A percentile compares a stretch with the other conserved stretches of the same genome.
Evolutionary conservation across 2,888 invertebrate species (phyloP).

Genomic region (Anaspis maculata): DNA sequence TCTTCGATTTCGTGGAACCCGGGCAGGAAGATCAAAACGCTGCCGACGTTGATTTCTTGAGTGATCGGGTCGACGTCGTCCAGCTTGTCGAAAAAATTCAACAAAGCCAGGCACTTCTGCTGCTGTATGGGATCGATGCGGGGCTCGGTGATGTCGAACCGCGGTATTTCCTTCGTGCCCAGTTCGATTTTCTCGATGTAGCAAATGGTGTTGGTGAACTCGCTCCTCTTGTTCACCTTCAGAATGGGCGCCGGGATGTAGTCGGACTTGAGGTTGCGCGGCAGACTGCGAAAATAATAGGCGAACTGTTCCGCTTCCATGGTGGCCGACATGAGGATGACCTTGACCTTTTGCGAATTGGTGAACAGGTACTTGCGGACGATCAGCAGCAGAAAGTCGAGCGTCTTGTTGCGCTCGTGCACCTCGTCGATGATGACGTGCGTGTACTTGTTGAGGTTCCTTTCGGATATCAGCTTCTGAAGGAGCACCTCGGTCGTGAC

Average conservation of each 20-base stretch:
- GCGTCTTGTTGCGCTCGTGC: conserved; percentile 86
- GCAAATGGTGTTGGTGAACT: conserved; percentile 52
- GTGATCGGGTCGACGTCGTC: conserved; percentile 38
- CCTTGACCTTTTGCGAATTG: conserved; percentile 57
- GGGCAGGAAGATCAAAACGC: conserved; percentile 83
- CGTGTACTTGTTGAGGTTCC: conserved; percentile 69
- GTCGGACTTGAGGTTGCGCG: too few species aligned
- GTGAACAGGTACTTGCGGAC: conserved; percentile 68
- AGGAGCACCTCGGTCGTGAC: conserved; percentile 86
- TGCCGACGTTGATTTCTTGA: conserved; percentile 38
- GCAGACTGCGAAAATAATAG: too few species aligned
- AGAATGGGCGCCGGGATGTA: conserved; percentile 49
- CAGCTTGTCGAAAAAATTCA: conserved; percentile 52
- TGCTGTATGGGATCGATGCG: conserved; percentile 30
- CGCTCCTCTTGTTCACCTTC: conserved; percentile 45
- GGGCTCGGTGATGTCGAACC: conserved; percentile 46
- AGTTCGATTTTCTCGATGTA: conserved; percentile 48
- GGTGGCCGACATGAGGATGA: conserved; percentile 21
- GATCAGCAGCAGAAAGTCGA: conserved; percentile 81
- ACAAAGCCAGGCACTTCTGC: conserved; percentile 35
- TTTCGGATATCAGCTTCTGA: conserved; percentile 61
- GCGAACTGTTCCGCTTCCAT: neutral
- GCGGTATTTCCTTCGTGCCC: neutral
- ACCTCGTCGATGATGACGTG: conserved; percentile 92
- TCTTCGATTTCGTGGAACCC: conserved; percentile 80